Base-by-base conservation (phyloP, 2,888 invertebrate genomes). In the Ctenicera cuprea region DNA sequence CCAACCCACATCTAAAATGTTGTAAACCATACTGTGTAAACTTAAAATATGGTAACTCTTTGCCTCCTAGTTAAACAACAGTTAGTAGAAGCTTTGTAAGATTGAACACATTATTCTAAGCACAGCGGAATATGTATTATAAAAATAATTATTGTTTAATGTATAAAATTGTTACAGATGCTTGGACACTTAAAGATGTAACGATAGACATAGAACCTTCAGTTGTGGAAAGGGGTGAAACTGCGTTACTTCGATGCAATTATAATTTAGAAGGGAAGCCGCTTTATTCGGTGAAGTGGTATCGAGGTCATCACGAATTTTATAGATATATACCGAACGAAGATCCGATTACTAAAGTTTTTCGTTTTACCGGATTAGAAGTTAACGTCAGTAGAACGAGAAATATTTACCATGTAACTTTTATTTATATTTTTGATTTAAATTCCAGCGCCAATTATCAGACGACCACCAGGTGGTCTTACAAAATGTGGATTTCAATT, bases 231-330 rank as follows among this genome's bases (percentile, higher is more conserved):
- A 89, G 91, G 67, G 92, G 92, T 9, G 90, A 91, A 63, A 90
- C 91, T 79, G 94, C 93, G 0, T 91, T 92, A 5, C 87, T 95
- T 59, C 89, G 90, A 66, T 96, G 96, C 87, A 89, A 91, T 78
- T 93, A 95, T 82, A 93, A 95, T 84, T 90, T 95, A 87, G 92
- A 94, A 82, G 92, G 91, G 0, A 92, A 91, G 7, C 92, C 92
- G 0, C 89, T 96, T 59, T 96, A 95, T 87, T 91, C 94, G 1
- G 94, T 96, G 76, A 95, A 96, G 89, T 96, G 95, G 94, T 96
- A 95, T 87, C 90, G 95, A 68, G 96, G 95, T 4, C 91, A 89
- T 83, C 90, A 92, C 83, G 96, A 96, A 88, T 95, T 96, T 88
- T 96, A 94, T 88, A 90, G 96, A 78, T 95, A 91, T 84, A 92